Evolutionary conservation across 2,797 vertebrate species (phyloP).

Genomic region (Atherinosoma microstoma): DNA sequence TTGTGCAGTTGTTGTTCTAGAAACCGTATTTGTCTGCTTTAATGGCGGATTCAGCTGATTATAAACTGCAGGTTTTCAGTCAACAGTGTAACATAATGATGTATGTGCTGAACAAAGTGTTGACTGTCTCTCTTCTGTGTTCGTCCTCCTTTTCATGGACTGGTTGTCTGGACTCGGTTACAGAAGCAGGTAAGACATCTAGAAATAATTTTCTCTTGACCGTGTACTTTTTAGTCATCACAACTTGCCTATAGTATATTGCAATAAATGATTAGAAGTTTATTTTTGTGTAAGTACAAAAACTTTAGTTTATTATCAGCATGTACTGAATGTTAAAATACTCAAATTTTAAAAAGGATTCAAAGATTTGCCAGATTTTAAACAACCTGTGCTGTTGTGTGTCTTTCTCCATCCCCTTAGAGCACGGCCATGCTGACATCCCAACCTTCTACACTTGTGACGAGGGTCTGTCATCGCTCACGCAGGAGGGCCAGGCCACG

Average conservation of each 20-base stretch:
- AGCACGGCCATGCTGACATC: slow-evolving; percentile 88
- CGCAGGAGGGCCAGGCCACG: slow-evolving; percentile 92
- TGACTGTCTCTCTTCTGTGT: background rate
- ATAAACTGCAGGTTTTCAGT: background rate
- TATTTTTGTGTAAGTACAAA: too few relatives aligned
- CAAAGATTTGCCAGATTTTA: too few relatives aligned
- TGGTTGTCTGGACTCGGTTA: slow-evolving; percentile 6
- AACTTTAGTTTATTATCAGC: too few relatives aligned
- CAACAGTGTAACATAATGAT: background rate
- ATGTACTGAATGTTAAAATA: too few relatives aligned
- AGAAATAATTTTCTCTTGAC: background rate
- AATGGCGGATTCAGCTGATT: background rate
- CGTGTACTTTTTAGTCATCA: too few relatives aligned
- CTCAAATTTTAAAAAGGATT: too few relatives aligned
- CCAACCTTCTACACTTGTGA: slow-evolving; percentile 95
- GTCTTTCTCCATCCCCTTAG: slow-evolving; percentile 67
- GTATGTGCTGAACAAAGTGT: background rate
- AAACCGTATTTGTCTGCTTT: too few relatives aligned
- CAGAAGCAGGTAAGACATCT: slow-evolving; percentile 67
- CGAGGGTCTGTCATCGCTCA: slow-evolving; percentile 92
- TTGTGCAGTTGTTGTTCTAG: too few relatives aligned
- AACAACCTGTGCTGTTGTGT: background rate
- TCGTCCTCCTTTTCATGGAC: background rate
- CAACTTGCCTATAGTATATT: too few relatives aligned
- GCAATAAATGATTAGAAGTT: too few relatives aligned